Base-by-base conservation (phyloP, 2,888 invertebrate species). In the Macaria notata region DNA sequence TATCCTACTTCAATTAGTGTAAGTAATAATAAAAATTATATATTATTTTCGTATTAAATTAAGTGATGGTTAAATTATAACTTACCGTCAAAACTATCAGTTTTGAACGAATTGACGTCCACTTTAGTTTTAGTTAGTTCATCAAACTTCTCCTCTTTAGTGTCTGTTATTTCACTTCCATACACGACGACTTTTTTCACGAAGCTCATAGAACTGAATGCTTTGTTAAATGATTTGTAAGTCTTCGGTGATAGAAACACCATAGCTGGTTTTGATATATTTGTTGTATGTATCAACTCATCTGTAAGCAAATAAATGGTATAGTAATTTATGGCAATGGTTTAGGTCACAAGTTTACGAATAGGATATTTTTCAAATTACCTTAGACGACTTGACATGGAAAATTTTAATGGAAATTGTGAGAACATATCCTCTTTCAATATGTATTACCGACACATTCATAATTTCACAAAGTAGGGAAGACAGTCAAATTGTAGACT, bases 211-310 rank as follows among this genome's bases (percentile, higher is more conserved):
- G 33, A 64, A 46, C 61, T 68, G 38, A 85, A 68, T 0, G 62
- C 69, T 36, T 74, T 57, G 49, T 74, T 73, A 60, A 75, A 79
- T 0, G 31, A 66, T 9, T 79, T 71, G 46, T 73, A 79, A 0
- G 78, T 70, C 33, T 68, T 67, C 5, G 75, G 72, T 0, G 87
- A 87, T 4, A 85, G 49, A 50, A 87, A 84, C 7, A 84, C 59
- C 44, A 76, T 81, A 56, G 78, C 84, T 3, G 87, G 86, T 39
- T 79, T 81, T 0, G 87, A 81, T 47, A 86, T 83, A 4, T 70
- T 64, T 36, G 80, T 65, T 1, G 79, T 73, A 61, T 86, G 84
- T 9, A 68, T 57, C n/a, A 87, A 42, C 68, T 87, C 87, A 68
- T 70, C 86, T 87, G 41, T 4, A 41, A 41, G 4, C 9, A 36